Percentiles rank a stretch among this genome's conserved stretches.
Conservation (phyloP, 2,888 invertebrate genomes). For the Myopa tessellatipennis region DNA sequence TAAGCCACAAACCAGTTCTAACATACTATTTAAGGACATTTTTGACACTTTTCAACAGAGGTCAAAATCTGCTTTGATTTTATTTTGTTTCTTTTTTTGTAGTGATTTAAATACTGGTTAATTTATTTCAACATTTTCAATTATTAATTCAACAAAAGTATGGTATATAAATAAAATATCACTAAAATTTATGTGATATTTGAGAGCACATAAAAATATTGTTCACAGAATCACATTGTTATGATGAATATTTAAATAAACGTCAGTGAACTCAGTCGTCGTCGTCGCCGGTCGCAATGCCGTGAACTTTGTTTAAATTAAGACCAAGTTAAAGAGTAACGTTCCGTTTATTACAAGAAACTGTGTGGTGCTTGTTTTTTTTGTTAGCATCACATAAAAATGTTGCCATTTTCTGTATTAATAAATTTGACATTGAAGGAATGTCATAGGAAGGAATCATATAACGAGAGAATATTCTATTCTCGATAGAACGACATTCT, state of each 20-base stretch:
- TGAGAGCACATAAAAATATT: neutral
- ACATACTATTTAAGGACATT: slow-evolving; percentile 59
- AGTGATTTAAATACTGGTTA: no score
- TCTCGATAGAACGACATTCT: no score
- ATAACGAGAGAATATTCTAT: no score
- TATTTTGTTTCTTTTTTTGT: no score
- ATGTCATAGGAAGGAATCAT: no score
- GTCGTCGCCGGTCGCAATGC: neutral
- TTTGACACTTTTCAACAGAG: neutral
- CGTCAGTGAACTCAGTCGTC: neutral
- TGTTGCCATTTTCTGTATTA: neutral
- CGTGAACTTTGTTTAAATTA: slow-evolving; percentile 21
- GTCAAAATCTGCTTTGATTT: neutral
- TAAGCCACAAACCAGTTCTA: slow-evolving; percentile 74
- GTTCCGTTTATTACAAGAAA: neutral
- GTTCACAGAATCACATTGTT: neutral
- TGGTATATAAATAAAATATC: no score
- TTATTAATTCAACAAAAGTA: no score
- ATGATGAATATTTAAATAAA: neutral
- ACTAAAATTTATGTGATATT: slow-evolving; percentile 2
- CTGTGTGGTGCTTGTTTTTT: no score
- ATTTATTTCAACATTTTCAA: no score
- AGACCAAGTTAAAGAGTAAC: neutral
- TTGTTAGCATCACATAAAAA: neutral
- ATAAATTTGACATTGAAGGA: neutral